These are phyloP conservation scores for Solen grandis DNA, from an alignment of 1,140 invertebrate genomes.

Conservation along the genomic window DNA sequence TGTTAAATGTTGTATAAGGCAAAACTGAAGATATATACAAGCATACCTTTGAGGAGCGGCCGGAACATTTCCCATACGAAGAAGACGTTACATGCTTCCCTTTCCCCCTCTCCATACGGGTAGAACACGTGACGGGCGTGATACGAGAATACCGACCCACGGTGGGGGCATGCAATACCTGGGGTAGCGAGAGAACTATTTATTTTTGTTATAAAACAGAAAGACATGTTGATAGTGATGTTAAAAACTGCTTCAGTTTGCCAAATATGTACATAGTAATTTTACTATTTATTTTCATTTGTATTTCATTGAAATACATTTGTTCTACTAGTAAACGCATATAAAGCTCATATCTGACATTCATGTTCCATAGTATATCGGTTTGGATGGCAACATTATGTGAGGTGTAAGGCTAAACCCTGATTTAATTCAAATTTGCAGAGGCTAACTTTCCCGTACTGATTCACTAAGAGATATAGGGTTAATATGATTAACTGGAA, in stretches of 20 bases:
- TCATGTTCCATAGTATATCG: too few relatives aligned
- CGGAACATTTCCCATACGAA: slow-evolving; percentile 82
- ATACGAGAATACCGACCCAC: slow-evolving; percentile 82
- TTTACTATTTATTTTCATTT: neutral
- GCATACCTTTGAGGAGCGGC: slow-evolving; percentile 79
- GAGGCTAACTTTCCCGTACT: too few relatives aligned
- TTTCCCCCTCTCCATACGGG: slow-evolving; percentile 78
- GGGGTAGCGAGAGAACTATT: neutral
- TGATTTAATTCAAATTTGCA: too few relatives aligned
- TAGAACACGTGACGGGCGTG: slow-evolving; percentile 77
- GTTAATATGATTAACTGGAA: too few relatives aligned
- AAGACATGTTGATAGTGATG: neutral
- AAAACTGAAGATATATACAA: too few relatives aligned
- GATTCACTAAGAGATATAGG: too few relatives aligned
- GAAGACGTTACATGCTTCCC: slow-evolving; percentile 82
- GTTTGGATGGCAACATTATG: too few relatives aligned
- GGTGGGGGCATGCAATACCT: slow-evolving; percentile 82
- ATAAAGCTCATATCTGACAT: too few relatives aligned
- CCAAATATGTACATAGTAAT: neutral
- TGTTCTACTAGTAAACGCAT: neutral
- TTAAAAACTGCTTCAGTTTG: neutral
- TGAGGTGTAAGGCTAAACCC: too few relatives aligned
- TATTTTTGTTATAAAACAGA: neutral
- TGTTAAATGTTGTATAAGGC: too few relatives aligned
- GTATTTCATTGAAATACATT: neutral